Base-by-base conservation (phyloP, 2,888 invertebrate species). In the Sesia bembeciformis region DNA sequence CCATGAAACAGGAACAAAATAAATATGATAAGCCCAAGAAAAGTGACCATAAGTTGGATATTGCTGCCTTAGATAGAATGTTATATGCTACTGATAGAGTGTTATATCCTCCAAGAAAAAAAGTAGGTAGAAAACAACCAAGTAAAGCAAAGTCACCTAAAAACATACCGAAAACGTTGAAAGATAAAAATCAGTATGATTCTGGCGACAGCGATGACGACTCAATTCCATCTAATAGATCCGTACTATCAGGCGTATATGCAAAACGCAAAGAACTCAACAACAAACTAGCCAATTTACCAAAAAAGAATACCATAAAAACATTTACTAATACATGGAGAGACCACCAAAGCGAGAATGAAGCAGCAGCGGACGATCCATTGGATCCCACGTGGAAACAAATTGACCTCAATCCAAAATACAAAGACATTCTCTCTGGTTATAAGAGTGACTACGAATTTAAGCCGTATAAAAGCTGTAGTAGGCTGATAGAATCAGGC, bases 81-180 rank as follows among this genome's bases (percentile, higher is more conserved):
- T 82, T 93, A 66, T 94, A 93, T 69, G 94, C 93, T 56, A 93
- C 94, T 0, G 95, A 95, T 66, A 89, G 94, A 62, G 94, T 95
- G 2, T 78, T 95, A 7, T 95, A 95, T 81, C 95, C 95, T 0
- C 95, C 95, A 0, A 91, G 94, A 56, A 91, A 94, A 60, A 94
- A 94, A 78, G 93, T 92, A 49, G 94, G 94, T 0, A 88, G 94
- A 59, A 93, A 94, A 54, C 91, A 92, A 6, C 81, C 84, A 62
- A 81, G 68, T 57, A 88, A 88, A 71, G 67, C 90, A 3, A 91
- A 84, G 65, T 52, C 70, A 6, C 63, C 73, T 41, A 76, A 84
- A 74, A 62, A 63, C 39, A 56, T 79, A 40, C 73, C 83, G 4
- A 87, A 85, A 74, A 84, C 85, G 3, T 68, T 85, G 43, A 85